These are phyloP conservation scores for Limnephilus lunatus DNA, from an alignment of 2,888 invertebrate genomes.

Conservation along the genomic window DNA sequence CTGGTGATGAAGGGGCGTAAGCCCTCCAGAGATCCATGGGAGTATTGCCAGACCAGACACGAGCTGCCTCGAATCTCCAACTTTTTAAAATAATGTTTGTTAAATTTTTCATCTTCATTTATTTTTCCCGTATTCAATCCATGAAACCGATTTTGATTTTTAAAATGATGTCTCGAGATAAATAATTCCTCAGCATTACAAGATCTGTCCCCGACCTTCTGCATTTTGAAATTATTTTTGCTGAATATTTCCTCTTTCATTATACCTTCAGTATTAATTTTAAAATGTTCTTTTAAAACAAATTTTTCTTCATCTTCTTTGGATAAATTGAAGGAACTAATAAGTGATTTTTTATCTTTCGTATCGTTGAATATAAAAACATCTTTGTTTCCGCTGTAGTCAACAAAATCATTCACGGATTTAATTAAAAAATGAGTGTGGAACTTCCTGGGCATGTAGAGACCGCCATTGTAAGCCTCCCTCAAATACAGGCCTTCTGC, in stretches of 20 bases:
- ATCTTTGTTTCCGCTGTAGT: background rate
- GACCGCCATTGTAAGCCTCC: background rate
- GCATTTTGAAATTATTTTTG: background rate
- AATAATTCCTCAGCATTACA: background rate
- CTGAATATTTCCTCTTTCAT: too few species aligned
- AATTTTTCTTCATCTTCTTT: background rate
- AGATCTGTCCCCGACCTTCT: too few species aligned
- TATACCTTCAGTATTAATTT: background rate
- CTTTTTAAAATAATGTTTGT: background rate
- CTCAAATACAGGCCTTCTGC: background rate
- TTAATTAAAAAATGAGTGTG: background rate
- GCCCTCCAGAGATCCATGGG: background rate
- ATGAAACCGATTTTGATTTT: background rate
- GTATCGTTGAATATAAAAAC: background rate
- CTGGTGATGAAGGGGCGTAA: background rate
- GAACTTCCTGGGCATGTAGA: background rate
- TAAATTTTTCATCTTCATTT: background rate
- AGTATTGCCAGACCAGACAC: background rate
- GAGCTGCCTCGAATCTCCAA: background rate
- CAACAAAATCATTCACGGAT: background rate
- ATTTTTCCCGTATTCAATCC: background rate
- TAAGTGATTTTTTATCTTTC: background rate
- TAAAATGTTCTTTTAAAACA: background rate
- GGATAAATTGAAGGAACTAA: background rate
- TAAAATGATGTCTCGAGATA: background rate